These are phyloP conservation scores for Equus przewalskii DNA, from an alignment of 2,113 vertebrate genomes.

Conservation along the genomic window DNA sequence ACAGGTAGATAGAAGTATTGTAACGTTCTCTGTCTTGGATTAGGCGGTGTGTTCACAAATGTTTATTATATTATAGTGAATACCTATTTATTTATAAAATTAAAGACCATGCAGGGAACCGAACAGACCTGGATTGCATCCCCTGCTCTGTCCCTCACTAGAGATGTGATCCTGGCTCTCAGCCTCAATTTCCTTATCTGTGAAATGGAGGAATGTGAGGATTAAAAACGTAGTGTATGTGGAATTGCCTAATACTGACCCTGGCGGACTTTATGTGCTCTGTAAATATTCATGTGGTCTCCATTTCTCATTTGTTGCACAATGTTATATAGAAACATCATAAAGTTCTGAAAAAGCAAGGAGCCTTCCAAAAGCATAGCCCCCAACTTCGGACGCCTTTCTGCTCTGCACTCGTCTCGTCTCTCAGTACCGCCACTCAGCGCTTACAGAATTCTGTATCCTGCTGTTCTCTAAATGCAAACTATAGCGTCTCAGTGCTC, in stretches of 20 bases:
- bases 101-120: not conserved
- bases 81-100: not conserved
- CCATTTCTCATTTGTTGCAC: not conserved
- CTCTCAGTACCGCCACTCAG: fast-evolving
- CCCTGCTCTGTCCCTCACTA: not conserved
- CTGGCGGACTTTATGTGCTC: not conserved
- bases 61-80: not conserved
- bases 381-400: not conserved
- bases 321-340: not conserved
- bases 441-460: fast-evolving
- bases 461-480: not conserved
- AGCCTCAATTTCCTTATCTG: not conserved
- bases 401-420: not conserved
- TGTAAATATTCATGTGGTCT: not conserved
- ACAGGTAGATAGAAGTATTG: not conserved
- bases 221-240: not conserved
- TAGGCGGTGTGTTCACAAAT: not conserved
- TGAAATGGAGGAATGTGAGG: not conserved
- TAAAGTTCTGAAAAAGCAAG: not conserved
- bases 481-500: not conserved
- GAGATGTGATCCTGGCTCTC: not conserved
- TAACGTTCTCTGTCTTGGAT: not conserved
- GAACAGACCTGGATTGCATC: too few relatives aligned
- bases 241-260: not conserved
- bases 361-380: not conserved